Evolutionary conservation across 2,888 invertebrate species (phyloP).

Genomic region (Oegoconia quadripuncta): DNA sequence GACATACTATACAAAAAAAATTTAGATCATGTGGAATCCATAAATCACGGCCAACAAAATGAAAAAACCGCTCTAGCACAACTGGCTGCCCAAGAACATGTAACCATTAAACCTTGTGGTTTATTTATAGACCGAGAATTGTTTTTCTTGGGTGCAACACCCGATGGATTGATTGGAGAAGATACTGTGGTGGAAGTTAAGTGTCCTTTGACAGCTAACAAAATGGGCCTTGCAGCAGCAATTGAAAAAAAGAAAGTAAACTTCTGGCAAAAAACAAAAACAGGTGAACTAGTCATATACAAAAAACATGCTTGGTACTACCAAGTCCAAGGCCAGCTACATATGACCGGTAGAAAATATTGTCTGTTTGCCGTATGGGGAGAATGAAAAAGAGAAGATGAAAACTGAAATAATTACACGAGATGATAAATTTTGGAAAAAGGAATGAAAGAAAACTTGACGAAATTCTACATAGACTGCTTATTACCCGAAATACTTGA

Average conservation of each 20-base stretch:
- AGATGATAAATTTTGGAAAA: constrained; percentile 3
- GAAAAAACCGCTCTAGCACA: constrained; percentile 10
- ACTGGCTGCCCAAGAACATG: constrained; percentile 11
- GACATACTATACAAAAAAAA: not conserved
- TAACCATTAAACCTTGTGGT: constrained; percentile 18
- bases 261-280: not conserved
- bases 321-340: constrained; percentile 1
- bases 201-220: constrained; percentile 16
- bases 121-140: constrained; percentile 21
- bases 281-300: constrained; percentile 8
- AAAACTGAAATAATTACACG: constrained; percentile 3
- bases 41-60: constrained; percentile 18
- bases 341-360: not conserved
- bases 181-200: constrained; percentile 22
- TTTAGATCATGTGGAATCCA: constrained; percentile 4
- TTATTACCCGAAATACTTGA: constrained; percentile 4
- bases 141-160: constrained; percentile 19
- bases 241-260: constrained; percentile 3
- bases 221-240: not conserved
- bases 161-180: constrained; percentile 19
- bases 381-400: constrained; percentile 1
- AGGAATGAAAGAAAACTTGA: constrained; percentile 1
- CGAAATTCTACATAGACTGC: constrained; percentile 2
- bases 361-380: constrained; percentile 5
- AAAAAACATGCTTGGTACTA: constrained; percentile 14